These are phyloP conservation scores for Drosophila mettleri DNA, from an alignment of 2,888 invertebrate species.

Conservation along the genomic window DNA sequence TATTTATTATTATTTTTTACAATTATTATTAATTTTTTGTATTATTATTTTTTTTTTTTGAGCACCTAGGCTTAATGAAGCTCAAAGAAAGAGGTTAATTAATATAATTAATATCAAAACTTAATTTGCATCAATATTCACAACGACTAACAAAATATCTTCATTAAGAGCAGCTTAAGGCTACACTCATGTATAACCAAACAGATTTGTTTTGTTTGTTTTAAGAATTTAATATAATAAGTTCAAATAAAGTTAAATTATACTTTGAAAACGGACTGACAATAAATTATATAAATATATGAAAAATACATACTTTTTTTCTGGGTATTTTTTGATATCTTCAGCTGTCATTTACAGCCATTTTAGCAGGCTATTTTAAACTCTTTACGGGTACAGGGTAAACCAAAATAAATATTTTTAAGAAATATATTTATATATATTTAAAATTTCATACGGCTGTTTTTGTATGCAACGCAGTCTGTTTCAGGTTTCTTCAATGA, in stretches of 20 bases:
- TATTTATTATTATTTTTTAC: no score
- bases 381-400: conserved; percentile 15
- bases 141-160: not conserved
- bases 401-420: not conserved
- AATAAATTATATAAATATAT: conserved; percentile 4
- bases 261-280: conserved; percentile 2
- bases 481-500: not conserved
- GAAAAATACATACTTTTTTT: conserved; percentile 16
- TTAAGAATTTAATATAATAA: no score
- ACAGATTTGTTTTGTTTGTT: no score
- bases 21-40: no score
- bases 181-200: no score
- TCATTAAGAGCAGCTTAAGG: not conserved
- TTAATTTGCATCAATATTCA: no score
- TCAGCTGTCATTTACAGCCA: not conserved
- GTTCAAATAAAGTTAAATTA: not conserved
- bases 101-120: no score
- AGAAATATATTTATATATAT: not conserved
- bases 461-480: not conserved
- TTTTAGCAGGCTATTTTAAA: not conserved
- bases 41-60: no score
- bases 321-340: not conserved
- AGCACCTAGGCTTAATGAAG: not conserved
- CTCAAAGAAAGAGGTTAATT: no score
- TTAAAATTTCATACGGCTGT: not conserved